phyloP scores from a whole-genome alignment of 1,140 invertebrate species.

The Papilio machaon region DNA sequence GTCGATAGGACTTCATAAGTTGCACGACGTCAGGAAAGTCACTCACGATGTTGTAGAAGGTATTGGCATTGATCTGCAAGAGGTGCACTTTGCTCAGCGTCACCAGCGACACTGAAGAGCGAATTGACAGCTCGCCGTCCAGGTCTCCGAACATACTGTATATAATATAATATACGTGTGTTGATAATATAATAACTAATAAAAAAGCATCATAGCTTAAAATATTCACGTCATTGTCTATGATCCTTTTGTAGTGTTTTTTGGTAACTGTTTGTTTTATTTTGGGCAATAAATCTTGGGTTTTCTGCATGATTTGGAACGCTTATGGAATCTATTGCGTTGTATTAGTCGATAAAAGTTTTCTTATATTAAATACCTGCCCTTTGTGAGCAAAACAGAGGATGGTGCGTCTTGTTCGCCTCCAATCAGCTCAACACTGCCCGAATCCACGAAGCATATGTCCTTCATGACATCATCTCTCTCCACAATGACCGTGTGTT shows the following conservation, averaged over 20 bases:
- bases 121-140: slow-evolving; percentile 43
- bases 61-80: slow-evolving; percentile 55
- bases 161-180: slow-evolving; percentile 16
- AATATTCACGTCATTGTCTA: too few species aligned
- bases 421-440: slow-evolving; percentile 51
- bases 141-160: slow-evolving; percentile 66
- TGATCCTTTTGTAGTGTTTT: too few species aligned
- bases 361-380: slow-evolving; percentile 51
- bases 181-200: too few species aligned
- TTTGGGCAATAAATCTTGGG: neutral
- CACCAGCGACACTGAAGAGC: slow-evolving; percentile 48
- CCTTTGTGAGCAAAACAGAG: slow-evolving; percentile 47
- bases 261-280: neutral
- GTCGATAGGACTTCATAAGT: slow-evolving; percentile 49
- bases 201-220: too few species aligned
- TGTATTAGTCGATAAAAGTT: neutral
- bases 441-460: slow-evolving; percentile 65
- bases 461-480: slow-evolving; percentile 60
- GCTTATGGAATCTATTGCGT: neutral
- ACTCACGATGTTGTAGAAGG: slow-evolving; percentile 57
- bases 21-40: slow-evolving; percentile 58
- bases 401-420: slow-evolving; percentile 25
- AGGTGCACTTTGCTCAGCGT: slow-evolving; percentile 56
- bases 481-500: slow-evolving; percentile 56
- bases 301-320: neutral